Percentiles rank a stretch among this genome's conserved stretches.
These are phyloP conservation scores for Axinella damicornis DNA, from an alignment of 37 sponge, comb jelly and placozoan species.

Conservation along the genomic window DNA sequence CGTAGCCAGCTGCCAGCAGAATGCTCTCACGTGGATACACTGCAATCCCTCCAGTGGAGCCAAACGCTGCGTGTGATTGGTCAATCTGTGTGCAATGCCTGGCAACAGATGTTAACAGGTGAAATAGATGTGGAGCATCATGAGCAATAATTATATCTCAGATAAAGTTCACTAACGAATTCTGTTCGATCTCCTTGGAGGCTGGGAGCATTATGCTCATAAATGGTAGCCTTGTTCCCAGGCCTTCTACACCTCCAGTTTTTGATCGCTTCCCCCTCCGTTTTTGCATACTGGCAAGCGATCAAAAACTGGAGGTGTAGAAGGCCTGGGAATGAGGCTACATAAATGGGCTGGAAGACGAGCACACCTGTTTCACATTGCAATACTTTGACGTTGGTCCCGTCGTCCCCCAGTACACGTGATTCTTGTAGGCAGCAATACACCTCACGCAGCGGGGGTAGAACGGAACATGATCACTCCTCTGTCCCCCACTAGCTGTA, in stretches of 20 bases:
- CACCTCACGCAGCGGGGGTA: not conserved
- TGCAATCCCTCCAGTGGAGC: slow-evolving; percentile 2
- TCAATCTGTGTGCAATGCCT: not conserved
- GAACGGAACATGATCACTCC: not conserved
- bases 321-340: not conserved
- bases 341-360: not conserved
- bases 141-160: too few species aligned
- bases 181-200: too few species aligned
- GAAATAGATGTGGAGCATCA: not conserved
- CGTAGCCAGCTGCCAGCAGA: not conserved
- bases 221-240: too few species aligned
- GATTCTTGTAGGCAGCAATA: not conserved
- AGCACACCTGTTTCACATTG: not conserved
- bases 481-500: too few species aligned
- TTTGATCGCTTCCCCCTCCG: too few species aligned
- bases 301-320: not conserved
- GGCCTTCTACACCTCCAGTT: too few species aligned
- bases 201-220: too few species aligned
- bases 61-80: slow-evolving; percentile 5
- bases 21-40: not conserved
- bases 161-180: too few species aligned
- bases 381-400: not conserved
- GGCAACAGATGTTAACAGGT: not conserved
- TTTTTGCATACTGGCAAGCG: too few species aligned
- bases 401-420: not conserved